Conservation (phyloP, 2,888 invertebrate genomes). For the Dasypogon diadema region DNA sequence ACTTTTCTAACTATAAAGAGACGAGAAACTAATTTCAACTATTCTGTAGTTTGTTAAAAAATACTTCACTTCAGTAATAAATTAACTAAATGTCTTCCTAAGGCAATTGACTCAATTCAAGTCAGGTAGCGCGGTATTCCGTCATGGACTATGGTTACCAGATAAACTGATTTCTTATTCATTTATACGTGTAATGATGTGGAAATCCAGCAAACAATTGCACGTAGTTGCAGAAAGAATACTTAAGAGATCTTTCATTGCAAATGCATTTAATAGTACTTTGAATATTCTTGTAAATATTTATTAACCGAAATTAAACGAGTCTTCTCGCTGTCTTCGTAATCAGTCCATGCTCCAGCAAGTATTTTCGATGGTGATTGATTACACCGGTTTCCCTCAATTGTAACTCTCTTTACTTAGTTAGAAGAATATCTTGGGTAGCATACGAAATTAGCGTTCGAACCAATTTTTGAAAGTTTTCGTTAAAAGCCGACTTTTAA, state of each 20-base stretch:
- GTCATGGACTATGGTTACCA: conserved; percentile 47
- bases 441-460: conserved; percentile 1
- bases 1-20: too few species aligned
- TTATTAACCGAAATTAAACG: not conserved
- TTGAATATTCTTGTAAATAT: not conserved
- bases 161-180: conserved; percentile 55
- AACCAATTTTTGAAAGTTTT: conserved; percentile 17
- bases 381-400: not conserved
- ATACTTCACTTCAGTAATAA: conserved; percentile 44
- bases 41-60: conserved; percentile 40
- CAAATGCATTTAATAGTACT: not conserved
- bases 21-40: conserved; percentile 17
- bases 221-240: not conserved
- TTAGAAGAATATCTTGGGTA: not conserved
- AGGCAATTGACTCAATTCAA: conserved; percentile 52
- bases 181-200: conserved; percentile 56
- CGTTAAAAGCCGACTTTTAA: not conserved
- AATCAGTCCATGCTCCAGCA: not conserved
- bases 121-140: conserved; percentile 42
- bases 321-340: not conserved
- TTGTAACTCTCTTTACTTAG: not conserved
- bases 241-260: not conserved
- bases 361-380: conserved; percentile 8
- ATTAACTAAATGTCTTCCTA: conserved; percentile 53
- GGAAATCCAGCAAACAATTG: conserved; percentile 48